Percentiles rank a stretch among this genome's conserved stretches.
Evolutionary conservation across 1,140 invertebrate genomes (phyloP).

Genomic region (Eumeta japonica): DNA sequence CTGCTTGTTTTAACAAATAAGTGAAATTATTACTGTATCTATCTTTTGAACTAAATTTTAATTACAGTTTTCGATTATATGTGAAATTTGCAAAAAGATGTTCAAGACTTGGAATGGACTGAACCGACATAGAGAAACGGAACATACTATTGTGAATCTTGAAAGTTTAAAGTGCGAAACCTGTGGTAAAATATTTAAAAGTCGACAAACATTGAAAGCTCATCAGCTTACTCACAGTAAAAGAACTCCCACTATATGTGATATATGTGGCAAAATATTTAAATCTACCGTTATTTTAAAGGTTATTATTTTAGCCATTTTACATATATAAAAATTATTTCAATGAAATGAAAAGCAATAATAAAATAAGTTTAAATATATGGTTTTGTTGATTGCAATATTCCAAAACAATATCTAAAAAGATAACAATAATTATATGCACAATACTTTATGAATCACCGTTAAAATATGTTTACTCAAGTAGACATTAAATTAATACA

Average conservation of each 20-base stretch:
- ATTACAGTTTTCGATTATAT: slow-evolving; percentile 27
- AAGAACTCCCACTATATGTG: slow-evolving; percentile 30
- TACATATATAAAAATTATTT: neutral
- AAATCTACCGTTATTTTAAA: slow-evolving; percentile 27
- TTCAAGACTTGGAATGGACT: slow-evolving; percentile 38
- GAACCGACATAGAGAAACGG: slow-evolving; percentile 28
- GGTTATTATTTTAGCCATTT: slow-evolving; percentile 14
- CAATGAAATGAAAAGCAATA: too few relatives aligned
- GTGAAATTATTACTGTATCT: too few relatives aligned
- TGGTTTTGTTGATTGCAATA: too few relatives aligned
- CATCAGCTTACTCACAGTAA: slow-evolving; percentile 34
- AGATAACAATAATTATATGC: too few relatives aligned
- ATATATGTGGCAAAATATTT: slow-evolving; percentile 43
- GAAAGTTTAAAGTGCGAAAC: slow-evolving; percentile 30
- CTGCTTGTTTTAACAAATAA: too few relatives aligned
- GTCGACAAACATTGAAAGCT: slow-evolving; percentile 23
- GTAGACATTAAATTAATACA: too few relatives aligned
- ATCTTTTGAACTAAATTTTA: slow-evolving; percentile 6
- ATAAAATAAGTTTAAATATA: too few relatives aligned
- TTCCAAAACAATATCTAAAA: too few relatives aligned
- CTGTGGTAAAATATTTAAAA: slow-evolving; percentile 41
- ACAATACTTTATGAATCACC: too few relatives aligned
- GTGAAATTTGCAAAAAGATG: slow-evolving; percentile 35
- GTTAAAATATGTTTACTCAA: too few relatives aligned
- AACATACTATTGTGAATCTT: slow-evolving; percentile 24